A percentile compares a stretch with the other conserved stretches of the same genome.
These are phyloP conservation scores for Trochalopteron elliotii DNA, from an alignment of 2,113 vertebrate species.

Conservation along the genomic window DNA sequence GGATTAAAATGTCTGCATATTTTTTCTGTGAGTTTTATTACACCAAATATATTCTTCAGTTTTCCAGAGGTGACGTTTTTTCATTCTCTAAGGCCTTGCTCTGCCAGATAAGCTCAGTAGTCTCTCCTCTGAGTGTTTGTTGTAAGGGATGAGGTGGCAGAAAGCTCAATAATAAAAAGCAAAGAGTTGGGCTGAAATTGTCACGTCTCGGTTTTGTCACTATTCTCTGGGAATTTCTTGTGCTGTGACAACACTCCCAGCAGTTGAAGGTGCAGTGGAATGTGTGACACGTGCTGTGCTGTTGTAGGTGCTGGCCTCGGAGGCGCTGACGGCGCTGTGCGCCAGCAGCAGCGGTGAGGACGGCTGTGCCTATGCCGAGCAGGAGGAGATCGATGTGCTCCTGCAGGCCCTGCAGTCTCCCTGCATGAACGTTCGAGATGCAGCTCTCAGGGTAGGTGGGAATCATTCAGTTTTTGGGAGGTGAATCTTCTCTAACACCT, in stretches of 20 bases:
- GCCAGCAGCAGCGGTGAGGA: conserved; percentile 85
- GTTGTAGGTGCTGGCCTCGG: conserved; percentile 88
- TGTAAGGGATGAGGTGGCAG: background rate
- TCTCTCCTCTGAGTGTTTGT: background rate
- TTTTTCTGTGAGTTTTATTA: background rate
- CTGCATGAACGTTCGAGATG: conserved; percentile 90
- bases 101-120: background rate
- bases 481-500: background rate
- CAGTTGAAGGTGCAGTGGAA: background rate
- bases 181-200: background rate
- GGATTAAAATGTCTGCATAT: background rate
- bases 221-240: background rate
- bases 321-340: conserved; percentile 86
- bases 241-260: background rate
- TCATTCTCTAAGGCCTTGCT: background rate
- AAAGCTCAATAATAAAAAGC: background rate
- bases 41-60: background rate
- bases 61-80: background rate
- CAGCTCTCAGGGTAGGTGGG: conserved; percentile 87
- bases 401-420: conserved; percentile 87
- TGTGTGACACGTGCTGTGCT: background rate
- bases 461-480: background rate
- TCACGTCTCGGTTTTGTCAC: background rate
- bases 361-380: conserved; percentile 91
- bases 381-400: conserved; percentile 90